Percentiles rank a stretch among this genome's conserved stretches.
Conservation (phyloP, 2,113 vertebrate genomes). For the Hyaena hyaena region DNA sequence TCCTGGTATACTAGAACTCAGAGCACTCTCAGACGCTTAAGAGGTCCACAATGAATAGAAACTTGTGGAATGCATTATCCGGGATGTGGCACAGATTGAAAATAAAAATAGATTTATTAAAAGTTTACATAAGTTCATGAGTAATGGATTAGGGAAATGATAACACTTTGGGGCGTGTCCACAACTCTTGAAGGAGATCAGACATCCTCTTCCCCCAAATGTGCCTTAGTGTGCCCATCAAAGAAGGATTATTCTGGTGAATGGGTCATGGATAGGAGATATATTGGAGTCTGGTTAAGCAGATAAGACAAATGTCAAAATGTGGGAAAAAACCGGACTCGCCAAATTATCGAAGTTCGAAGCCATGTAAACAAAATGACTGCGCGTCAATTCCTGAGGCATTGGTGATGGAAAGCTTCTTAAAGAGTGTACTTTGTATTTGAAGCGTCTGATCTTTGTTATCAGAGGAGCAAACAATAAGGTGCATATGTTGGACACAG, state of each 20-base stretch:
- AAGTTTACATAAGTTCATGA: slow-evolving; percentile 68
- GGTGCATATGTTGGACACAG: not conserved
- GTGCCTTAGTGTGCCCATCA: not conserved
- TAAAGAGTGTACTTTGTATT: not conserved
- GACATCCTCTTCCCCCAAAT: not conserved
- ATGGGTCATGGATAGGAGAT: not conserved
- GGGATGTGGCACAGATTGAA: slow-evolving; percentile 70
- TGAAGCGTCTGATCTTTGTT: not conserved
- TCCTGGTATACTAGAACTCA: slow-evolving; percentile 29
- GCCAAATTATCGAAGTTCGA: slow-evolving; percentile 16
- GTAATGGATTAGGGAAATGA: slow-evolving; percentile 59
- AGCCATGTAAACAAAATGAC: slow-evolving; percentile 10
- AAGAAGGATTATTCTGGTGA: not conserved
- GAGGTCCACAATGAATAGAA: slow-evolving; percentile 50
- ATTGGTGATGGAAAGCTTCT: not conserved
- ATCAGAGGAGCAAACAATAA: not conserved
- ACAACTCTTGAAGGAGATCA: slow-evolving; percentile 27
- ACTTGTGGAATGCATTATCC: slow-evolving; percentile 70
- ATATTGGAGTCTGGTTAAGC: not conserved
- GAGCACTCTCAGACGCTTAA: slow-evolving; percentile 54
- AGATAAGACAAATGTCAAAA: slow-evolving; percentile 12
- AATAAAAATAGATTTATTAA: slow-evolving; percentile 72
- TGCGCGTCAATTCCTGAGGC: not conserved
- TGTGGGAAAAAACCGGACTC: not conserved
- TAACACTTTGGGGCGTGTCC: slow-evolving; percentile 20